A percentile compares a stretch with the other conserved stretches of the same genome.
Evolutionary conservation across 2,797 vertebrate genomes (phyloP).

Genomic region (Telmatherina bonti): DNA sequence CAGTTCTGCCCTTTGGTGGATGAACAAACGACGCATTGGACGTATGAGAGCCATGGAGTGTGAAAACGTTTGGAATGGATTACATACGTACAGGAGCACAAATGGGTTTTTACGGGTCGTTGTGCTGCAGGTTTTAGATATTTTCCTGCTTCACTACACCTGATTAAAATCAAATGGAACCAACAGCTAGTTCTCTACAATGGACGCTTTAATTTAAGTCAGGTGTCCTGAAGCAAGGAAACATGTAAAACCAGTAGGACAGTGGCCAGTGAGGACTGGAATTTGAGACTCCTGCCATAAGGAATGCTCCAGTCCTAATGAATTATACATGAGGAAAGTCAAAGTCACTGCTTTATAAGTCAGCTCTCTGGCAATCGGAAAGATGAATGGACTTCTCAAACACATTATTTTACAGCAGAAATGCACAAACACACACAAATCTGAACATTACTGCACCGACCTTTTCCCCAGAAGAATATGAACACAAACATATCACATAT

Average conservation of each 20-base stretch:
- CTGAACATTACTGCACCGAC: conserved; percentile 20
- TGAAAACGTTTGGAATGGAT: no score
- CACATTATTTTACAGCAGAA: conserved; percentile 63
- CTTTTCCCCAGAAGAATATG: conserved; percentile 56
- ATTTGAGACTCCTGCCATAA: neutral
- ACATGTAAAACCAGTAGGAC: no score
- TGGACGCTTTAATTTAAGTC: neutral
- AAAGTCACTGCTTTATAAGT: neutral
- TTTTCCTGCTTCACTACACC: no score
- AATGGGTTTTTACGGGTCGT: no score
- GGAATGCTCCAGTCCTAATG: neutral
- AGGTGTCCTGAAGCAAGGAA: neutral
- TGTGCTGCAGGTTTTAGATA: no score
- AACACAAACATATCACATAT: conserved; percentile 34
- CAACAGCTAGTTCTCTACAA: neutral
- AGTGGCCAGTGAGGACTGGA: no score
- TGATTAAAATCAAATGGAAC: neutral
- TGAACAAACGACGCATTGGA: no score
- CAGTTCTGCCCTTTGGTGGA: no score
- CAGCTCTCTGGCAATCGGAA: conserved; percentile 50
- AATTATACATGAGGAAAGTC: neutral
- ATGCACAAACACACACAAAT: conserved; percentile 27
- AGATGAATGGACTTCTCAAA: conserved; percentile 53
- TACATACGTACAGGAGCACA: no score
- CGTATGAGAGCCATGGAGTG: no score